These are phyloP conservation scores for Lithobates pipiens DNA, from an alignment of 2,797 vertebrate species.

Conservation along the genomic window DNA sequence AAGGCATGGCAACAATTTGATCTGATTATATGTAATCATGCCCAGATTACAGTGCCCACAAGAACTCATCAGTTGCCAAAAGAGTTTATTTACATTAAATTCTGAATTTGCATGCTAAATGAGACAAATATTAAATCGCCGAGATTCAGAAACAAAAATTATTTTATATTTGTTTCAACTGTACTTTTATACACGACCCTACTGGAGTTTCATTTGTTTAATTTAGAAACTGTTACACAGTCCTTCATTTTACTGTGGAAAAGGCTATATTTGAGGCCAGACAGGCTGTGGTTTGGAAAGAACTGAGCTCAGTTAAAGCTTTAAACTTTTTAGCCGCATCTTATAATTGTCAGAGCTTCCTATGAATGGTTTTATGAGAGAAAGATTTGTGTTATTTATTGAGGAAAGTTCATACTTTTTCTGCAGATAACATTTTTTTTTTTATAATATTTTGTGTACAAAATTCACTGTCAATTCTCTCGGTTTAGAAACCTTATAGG, in stretches of 20 bases:
- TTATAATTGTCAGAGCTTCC: not conserved
- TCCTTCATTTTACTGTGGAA: not conserved
- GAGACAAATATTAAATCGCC: not conserved
- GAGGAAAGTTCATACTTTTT: no score
- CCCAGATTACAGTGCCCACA: not conserved
- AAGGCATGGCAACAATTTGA: not conserved
- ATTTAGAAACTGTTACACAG: not conserved
- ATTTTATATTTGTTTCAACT: not conserved
- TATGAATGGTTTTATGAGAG: no score
- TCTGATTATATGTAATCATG: not conserved
- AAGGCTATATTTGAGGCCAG: constrained; percentile 15
- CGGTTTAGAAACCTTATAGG: not conserved
- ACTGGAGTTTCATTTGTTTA: not conserved
- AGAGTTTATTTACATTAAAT: not conserved
- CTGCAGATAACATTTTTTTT: not conserved
- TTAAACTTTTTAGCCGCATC: not conserved
- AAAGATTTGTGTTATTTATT: not conserved
- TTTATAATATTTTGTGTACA: no score
- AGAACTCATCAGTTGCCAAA: not conserved
- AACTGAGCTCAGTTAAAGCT: not conserved
- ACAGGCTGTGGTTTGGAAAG: constrained; percentile 9
- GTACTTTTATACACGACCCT: not conserved
- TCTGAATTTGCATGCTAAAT: not conserved
- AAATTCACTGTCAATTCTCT: no score
- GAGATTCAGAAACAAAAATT: not conserved